Evolutionary conservation across 2,113 vertebrate species (phyloP).

Genomic region (Nothoprocta perdicaria): DNA sequence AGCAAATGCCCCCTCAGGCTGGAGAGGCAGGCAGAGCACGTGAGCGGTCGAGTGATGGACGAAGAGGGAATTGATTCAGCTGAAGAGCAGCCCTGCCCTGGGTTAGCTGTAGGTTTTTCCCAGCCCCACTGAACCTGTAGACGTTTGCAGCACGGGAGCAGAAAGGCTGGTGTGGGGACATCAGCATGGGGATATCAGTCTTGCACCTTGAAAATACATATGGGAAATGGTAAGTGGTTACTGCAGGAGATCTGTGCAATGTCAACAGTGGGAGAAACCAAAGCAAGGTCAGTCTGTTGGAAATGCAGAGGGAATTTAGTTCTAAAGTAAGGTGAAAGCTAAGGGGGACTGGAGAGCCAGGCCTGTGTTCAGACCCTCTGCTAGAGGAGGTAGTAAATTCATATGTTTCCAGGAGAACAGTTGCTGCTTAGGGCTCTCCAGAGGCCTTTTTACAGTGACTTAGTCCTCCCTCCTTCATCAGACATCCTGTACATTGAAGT

Average conservation of each 20-base stretch:
- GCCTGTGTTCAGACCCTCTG: not conserved
- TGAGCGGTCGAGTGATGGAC: too few relatives aligned
- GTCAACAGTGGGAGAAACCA: rapidly evolving
- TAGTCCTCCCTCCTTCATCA: not conserved
- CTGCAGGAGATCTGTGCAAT: not conserved
- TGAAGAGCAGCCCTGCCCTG: too few relatives aligned
- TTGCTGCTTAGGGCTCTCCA: not conserved
- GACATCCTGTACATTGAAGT: rapidly evolving
- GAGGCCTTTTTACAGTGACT: not conserved
- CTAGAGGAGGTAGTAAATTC: not conserved
- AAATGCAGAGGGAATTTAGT: not conserved
- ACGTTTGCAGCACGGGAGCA: too few relatives aligned
- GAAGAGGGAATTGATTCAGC: too few relatives aligned
- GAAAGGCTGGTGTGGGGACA: too few relatives aligned
- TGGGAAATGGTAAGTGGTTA: not conserved
- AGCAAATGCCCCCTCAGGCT: too few relatives aligned
- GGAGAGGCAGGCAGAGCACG: too few relatives aligned
- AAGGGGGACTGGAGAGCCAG: not conserved
- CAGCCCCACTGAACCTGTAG: too few relatives aligned
- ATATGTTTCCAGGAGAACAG: not conserved
- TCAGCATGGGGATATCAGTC: not conserved
- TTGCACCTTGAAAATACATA: not conserved
- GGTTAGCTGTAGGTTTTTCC: too few relatives aligned
- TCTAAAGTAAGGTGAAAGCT: not conserved
- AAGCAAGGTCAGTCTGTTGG: not conserved